Evolutionary conservation across 2,113 vertebrate genomes (phyloP), one percentile per base, ranked within the genome.

Genomic region (Gobiocypris rarus): DNA sequence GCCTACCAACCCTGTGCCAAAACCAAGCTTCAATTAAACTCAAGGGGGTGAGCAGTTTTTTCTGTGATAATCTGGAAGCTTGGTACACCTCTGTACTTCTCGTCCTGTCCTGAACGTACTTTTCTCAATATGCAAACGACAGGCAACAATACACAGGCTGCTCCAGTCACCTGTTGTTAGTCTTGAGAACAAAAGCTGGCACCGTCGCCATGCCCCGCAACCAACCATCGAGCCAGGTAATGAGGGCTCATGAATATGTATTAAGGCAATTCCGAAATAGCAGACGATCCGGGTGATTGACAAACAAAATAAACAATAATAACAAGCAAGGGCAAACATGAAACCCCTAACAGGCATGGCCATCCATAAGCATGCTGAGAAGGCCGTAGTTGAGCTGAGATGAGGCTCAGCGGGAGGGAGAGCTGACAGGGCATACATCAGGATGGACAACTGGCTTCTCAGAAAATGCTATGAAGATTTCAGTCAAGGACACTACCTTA

Each of bases 261-360:
- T 94, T 91, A 90, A 86, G 85, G 76, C 69, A 65, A 22, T 9
- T 41, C n/a, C 56, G 50, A 77, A 74, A 87, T 82, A 82, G 78
- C 78, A 84, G 84, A 87, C 88, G 86, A 92, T 92, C 89, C 52
- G 79, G 85, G 87, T 94, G 94, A 95, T 92, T 94, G 94, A 95
- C 93, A 94, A 92, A 93, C 89, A 89, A 91, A 90, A 94, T 94
- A 94, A 93, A 94, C 90, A 94, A 94, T 92, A 94, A 93, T 92
- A 94, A 94, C 90, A 92, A 94, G 92, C 91, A 88, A 89, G 90
- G 90, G 87, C 83, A 82, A 87, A 87, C 86, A 87, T 61, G 65
- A 89, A 90, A 89, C 87, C 87, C 86, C 87, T 74, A 65, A 74
- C 81, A 24, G 80, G 45, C 7, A 34, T 43, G 48, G 67, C 65